Base-by-base conservation (phyloP, 2,797 vertebrate genomes). In the Nannoperca australis region DNA sequence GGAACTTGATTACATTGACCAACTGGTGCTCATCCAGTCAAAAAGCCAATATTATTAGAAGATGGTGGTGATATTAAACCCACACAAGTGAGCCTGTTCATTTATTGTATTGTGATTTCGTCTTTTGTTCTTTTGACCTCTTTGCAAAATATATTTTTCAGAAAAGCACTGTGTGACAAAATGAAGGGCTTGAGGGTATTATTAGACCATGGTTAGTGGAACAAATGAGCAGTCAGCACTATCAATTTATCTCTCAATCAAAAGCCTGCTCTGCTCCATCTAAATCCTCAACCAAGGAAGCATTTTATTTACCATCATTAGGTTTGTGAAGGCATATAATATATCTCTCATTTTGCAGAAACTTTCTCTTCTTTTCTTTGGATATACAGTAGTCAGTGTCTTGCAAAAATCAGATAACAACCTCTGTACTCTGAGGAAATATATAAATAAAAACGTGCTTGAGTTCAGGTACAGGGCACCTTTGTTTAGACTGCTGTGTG, bases 391-490 rank as follows among this genome's bases (percentile, higher is more conserved):
- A 68, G 73, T 69, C 51, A 1, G 14, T 32, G 76, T 61, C 64
- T 85, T 73, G 40, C 10, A 71, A 51, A 83, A 54, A 78, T 68
- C 49, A n/a, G 6, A 72, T 70, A 66, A 67, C 65, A 79, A 73
- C 36, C 50, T 3, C 20, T 70, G 24, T 79, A 54, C 78, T 84
- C 42, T 47, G 51, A n/a, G 10, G 60, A 80, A 66, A 68, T 61
- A 83, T 82, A 90, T 66, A 71, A 79, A 70, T 74, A 81, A 83
- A 67, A 27, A 49, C 27, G 22, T 69, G 56, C 56, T 54, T 45
- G 73, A 84, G 88, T 91, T 91, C 89, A 91, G 81, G 68, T 81
- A 18, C 45, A 45, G 87, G 77, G 69, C 87, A 89, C 10, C 27
- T 69, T 88, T 88, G 72, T 87, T 87, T 83, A 38, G 1, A 77